Evolutionary conservation across 2,113 vertebrate genomes (phyloP), one percentile per base, ranked within the genome.

Genomic region (sheep (Ovis aries)): DNA sequence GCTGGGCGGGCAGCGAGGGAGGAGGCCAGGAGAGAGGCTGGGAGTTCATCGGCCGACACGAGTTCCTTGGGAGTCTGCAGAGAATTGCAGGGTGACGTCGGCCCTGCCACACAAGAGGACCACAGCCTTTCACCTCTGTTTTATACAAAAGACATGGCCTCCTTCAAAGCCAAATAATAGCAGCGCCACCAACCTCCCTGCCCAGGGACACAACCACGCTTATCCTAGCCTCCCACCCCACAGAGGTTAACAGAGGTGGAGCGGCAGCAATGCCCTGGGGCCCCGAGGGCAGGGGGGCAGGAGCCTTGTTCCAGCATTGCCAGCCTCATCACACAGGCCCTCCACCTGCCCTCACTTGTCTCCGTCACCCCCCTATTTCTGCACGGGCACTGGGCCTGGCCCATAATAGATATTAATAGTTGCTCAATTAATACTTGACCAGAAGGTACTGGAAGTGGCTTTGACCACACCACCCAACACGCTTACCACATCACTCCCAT

Each of bases 51-150:
- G 13, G 94, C 96, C 5, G 0, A 27, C 91, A 97, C 82, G 62
- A 97, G 98, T 98, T 98, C 98, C 98, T 98, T 98, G 87, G 97
- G 98, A 98, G 97, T 91, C 98, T 98, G 98, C 98, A 96, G 98
- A 99, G 98, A 98, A 98, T 94, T 62, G 91, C 83, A 94, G 94
- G 93, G 80, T 98, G 98, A 98, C 64, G 17, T 87, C 77, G 67
- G 55, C 62, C n/a, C 48, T 31, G 90, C 95, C 82, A 88, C 96
- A 98, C 98, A 98, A 97, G 97, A 90, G 92, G 50, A 85, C 89
- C 71, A 5, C 85, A 95, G 94, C 88, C 97, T 97, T 95, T 97
- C 98, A 98, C 96, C 97, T 96, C 92, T 53, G 67, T 62, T 98
- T 96, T 94, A 64, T 62, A 83, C n/a, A 91, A 0, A 94, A 57